phyloP scores from a whole-genome alignment of 2,113 vertebrate species.

The Mormyrus iriodes region DNA sequence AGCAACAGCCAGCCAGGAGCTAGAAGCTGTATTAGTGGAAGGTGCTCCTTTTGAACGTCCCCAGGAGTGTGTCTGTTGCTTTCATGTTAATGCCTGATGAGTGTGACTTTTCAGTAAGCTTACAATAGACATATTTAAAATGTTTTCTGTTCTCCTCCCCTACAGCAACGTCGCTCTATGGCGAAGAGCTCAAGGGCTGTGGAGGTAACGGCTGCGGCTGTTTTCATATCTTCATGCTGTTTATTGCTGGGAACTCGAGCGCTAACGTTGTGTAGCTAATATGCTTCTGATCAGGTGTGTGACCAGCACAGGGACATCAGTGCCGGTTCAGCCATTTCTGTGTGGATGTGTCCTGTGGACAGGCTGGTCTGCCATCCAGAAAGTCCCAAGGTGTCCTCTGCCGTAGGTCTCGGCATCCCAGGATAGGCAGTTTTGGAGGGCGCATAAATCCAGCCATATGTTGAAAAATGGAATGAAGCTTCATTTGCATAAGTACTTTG shows the following conservation, averaged over 20 bases:
- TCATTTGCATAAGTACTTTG: neutral
- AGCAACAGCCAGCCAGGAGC: neutral
- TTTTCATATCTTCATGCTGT: neutral
- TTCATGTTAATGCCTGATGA: neutral
- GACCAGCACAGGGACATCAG: neutral
- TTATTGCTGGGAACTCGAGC: neutral
- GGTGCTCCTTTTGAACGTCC: neutral
- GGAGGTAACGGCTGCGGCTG: constrained; percentile 44
- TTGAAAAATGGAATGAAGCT: neutral
- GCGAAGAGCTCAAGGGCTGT: constrained; percentile 43
- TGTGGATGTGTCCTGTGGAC: neutral
- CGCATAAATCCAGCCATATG: neutral
- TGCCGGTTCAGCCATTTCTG: neutral
- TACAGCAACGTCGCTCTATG: constrained; percentile 46
- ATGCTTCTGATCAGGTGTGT: neutral
- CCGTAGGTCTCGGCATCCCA: neutral
- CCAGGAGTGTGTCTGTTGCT: neutral
- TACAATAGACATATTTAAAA: neutral
- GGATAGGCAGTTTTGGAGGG: neutral
- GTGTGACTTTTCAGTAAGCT: constrained; percentile 1
- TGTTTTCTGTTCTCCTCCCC: constrained; percentile 20
- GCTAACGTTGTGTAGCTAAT: neutral
- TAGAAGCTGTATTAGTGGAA: neutral
- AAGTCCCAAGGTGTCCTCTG: neutral
- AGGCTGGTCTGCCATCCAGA: neutral